phyloP scores from a whole-genome alignment of 2,113 vertebrate genomes.

The Cheilinus undulatus region DNA sequence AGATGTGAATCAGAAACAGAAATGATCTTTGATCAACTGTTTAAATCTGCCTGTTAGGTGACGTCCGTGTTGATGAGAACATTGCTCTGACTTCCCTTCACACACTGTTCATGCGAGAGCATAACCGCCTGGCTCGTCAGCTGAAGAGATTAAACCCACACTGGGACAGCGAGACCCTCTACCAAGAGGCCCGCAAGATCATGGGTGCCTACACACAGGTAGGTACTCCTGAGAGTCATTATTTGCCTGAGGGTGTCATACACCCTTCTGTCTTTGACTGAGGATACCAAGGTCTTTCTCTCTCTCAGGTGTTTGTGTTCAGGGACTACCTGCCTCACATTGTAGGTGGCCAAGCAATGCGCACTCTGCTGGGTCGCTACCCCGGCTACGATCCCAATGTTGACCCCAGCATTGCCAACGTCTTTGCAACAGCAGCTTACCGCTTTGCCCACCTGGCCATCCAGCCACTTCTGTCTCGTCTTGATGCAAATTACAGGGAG shows the following conservation, averaged over 20 bases:
- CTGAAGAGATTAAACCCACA: constrained; percentile 78
- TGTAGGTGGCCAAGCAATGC: constrained; percentile 66
- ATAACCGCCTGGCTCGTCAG: constrained; percentile 83
- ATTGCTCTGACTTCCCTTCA: constrained; percentile 81
- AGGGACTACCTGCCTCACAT: constrained; percentile 88
- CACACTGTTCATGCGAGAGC: constrained; percentile 83
- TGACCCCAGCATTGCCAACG: constrained; percentile 88
- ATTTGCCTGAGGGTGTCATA: not conserved
- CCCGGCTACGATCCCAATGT: constrained; percentile 79
- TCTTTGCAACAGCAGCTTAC: constrained; percentile 90
- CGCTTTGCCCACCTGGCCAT: constrained; percentile 90
- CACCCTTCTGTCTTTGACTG: not conserved
- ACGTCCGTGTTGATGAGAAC: constrained; percentile 81
- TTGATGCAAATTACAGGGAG: constrained; percentile 81
- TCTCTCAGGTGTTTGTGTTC: constrained; percentile 87
- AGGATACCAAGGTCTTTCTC: not conserved
- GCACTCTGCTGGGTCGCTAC: constrained; percentile 78
- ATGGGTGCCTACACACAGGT: constrained; percentile 84
- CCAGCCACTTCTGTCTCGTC: constrained; percentile 83
- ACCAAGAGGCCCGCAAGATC: constrained; percentile 85
- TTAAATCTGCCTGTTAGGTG: constrained; percentile 70
- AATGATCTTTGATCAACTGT: not conserved
- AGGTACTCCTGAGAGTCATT: not conserved
- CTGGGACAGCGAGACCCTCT: constrained; percentile 82
- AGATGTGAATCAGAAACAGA: not conserved